phyloP scores from a whole-genome alignment of 1,140 invertebrate genomes.

The Atta texana region DNA sequence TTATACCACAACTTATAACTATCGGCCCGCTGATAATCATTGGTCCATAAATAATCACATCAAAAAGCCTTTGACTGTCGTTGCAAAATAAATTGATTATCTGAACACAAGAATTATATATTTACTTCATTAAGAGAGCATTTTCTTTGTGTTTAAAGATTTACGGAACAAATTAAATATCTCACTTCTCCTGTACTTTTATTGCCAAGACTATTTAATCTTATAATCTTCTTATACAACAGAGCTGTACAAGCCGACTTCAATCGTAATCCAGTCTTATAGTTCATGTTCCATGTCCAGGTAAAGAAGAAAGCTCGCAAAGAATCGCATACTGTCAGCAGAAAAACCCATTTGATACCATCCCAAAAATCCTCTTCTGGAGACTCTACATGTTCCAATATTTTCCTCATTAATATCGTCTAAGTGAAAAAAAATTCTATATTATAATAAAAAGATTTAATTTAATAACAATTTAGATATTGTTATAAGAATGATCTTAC shows the following conservation, averaged over 20 bases:
- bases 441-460: neutral
- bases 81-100: conserved; percentile 90
- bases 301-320: conserved; percentile 87
- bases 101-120: conserved; percentile 82
- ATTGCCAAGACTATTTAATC: conserved; percentile 87
- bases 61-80: conserved; percentile 90
- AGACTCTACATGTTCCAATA: conserved; percentile 87
- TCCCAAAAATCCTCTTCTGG: conserved; percentile 79
- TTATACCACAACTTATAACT: conserved; percentile 87
- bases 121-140: neutral
- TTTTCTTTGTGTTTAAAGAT: neutral
- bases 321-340: conserved; percentile 87
- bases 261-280: conserved; percentile 88
- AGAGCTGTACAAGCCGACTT: conserved; percentile 88
- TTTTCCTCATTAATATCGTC: conserved; percentile 87
- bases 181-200: conserved; percentile 89
- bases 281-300: conserved; percentile 88
- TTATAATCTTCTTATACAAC: conserved; percentile 89
- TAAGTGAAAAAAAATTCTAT: conserved; percentile 76
- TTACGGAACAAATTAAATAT: neutral
- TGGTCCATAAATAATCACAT: conserved; percentile 88
- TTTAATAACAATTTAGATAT: neutral
- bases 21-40: conserved; percentile 89
- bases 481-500: conserved; percentile 83
- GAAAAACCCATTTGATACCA: conserved; percentile 87